Conservation (phyloP, 1,140 invertebrate species). For the Lanistes nyassanus region DNA sequence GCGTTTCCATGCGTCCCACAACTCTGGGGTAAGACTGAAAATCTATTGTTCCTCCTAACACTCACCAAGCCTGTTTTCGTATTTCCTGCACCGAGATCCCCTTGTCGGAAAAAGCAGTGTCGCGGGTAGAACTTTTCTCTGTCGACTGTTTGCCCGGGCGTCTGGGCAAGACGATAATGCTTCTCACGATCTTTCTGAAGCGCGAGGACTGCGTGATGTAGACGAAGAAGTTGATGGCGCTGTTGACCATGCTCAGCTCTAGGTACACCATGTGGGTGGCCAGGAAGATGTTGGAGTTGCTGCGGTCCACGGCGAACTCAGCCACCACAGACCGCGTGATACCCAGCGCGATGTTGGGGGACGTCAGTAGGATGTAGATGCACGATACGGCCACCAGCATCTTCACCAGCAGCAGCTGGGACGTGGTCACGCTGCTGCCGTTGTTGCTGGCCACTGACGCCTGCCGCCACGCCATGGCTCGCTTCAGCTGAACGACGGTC, state of each 20-base stretch:
- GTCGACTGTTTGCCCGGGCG: too few species aligned
- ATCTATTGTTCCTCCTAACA: too few species aligned
- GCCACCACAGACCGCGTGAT: background rate
- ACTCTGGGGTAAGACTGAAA: too few species aligned
- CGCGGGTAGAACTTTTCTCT: too few species aligned
- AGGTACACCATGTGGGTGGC: background rate
- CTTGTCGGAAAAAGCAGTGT: too few species aligned
- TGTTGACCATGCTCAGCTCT: conserved; percentile 2
- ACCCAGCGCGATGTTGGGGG: background rate
- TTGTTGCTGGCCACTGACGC: background rate
- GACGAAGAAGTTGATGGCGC: conserved; percentile 18
- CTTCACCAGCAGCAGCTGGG: conserved; percentile 9
- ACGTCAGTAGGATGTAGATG: background rate
- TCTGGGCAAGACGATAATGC: too few species aligned
- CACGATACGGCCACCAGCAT: conserved; percentile 6
- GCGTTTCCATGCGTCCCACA: too few species aligned
- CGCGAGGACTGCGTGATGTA: conserved; percentile 1
- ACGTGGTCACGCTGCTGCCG: background rate
- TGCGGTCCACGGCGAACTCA: background rate
- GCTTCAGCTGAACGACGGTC: background rate
- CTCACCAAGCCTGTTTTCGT: too few species aligned
- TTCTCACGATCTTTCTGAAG: too few species aligned
- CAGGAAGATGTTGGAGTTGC: conserved; percentile 5
- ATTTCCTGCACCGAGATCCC: too few species aligned
- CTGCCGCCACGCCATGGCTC: background rate